phyloP scores from a whole-genome alignment of 2,888 invertebrate species.

The Cancer borealis region DNA sequence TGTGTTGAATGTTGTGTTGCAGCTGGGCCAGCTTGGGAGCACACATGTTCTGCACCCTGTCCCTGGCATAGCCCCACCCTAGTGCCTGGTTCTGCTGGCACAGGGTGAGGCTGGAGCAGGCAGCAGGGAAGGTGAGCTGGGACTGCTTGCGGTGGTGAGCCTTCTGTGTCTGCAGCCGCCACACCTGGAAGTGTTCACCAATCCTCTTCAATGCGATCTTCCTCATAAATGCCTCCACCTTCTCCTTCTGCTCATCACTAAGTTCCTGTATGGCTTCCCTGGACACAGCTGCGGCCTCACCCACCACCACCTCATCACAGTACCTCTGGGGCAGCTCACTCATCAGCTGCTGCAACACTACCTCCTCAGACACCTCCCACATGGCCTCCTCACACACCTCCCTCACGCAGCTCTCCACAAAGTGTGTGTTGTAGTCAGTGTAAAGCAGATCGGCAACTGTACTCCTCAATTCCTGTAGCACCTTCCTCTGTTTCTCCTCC shows the following conservation, averaged over 20 bases:
- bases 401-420: constrained; percentile 26
- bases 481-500: constrained; percentile 51
- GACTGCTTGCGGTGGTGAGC: constrained; percentile 62
- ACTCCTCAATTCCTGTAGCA: constrained; percentile 15
- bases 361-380: constrained; percentile 47
- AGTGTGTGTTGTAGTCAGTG: constrained; percentile 33
- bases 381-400: constrained; percentile 55
- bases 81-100: constrained; percentile 60
- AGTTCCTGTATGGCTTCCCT: constrained; percentile 41
- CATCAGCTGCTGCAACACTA: background rate
- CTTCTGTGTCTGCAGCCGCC: constrained; percentile 56
- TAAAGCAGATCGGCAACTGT: background rate
- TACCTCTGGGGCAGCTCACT: constrained; percentile 53
- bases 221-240: constrained; percentile 18
- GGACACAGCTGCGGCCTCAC: background rate
- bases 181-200: constrained; percentile 46
- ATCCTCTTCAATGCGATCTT: constrained; percentile 47
- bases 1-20: background rate
- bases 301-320: constrained; percentile 38
- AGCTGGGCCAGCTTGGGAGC: constrained; percentile 36
- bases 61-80: constrained; percentile 71
- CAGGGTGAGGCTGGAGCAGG: constrained; percentile 52
- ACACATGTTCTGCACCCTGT: constrained; percentile 44
- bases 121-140: constrained; percentile 67
- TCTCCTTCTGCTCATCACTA: constrained; percentile 35